Base-by-base conservation (phyloP, 1,140 invertebrate genomes). In the Euglossa dilemma region DNA sequence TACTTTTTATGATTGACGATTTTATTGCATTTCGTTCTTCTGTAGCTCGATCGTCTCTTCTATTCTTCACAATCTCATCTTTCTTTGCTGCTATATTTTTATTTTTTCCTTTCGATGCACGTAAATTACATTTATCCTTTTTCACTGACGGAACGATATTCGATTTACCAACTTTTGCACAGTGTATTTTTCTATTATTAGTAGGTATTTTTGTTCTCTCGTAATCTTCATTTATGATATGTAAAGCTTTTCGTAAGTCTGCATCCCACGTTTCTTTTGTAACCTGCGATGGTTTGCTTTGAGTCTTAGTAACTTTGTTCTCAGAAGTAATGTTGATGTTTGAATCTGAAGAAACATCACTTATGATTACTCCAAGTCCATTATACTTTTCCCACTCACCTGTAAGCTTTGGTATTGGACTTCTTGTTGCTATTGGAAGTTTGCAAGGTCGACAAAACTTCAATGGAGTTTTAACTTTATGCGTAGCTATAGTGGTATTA, bases 361-460 rank as follows among this genome's bases (percentile, higher is more conserved):
- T 92, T 50, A 94, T 74, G 43, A 94, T 94, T 54, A 93, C 88
- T 0, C 92, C 94, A 57, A 94, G 91, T 0, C 93, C 94, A 0
- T 92, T 93, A 18, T 86, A 90, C 50, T 94, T 94, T 9, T 93
- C 91, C 93, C 94, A 95, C 9, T 90, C 93, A 12, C 91, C 93
- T 67, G 91, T 91, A 0, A 94, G 75, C 28, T 93, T 93, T 0
- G 93, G 93, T 6, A 85, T 77, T 2, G 94, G 93, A 54, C 93
- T 93, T 86, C 92, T 90, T 3, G 93, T 93, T 0, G 91, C 91
- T 50, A 92, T 92, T 0, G 92, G 91, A 47, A 92, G 73, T 50
- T 80, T 88, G n/a, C 54, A 90, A 36, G 82, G 50, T 23, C 82
- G 70, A 63, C 57, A 74, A 64, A 76, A n/a, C 75, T 89, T 90